These are phyloP conservation scores for Danio jaintianensis DNA, from an alignment of 2,797 vertebrate species.

Conservation along the genomic window DNA sequence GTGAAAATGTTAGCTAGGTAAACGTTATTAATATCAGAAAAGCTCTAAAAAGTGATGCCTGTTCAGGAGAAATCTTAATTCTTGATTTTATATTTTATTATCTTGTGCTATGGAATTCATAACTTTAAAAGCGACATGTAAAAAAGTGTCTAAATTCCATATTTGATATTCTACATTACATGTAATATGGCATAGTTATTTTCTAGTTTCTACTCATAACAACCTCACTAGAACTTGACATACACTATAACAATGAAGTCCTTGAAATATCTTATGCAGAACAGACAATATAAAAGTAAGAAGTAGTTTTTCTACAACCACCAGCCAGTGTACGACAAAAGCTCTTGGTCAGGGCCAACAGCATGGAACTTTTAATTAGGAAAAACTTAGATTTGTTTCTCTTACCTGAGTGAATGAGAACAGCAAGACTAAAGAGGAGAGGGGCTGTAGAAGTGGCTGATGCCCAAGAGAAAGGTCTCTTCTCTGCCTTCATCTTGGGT, in stretches of 20 bases:
- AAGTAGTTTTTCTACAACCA: neutral
- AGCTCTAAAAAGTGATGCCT: neutral
- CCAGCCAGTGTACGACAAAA: neutral
- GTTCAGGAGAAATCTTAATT: neutral
- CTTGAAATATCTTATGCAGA: neutral
- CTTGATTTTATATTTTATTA: conserved; percentile 1
- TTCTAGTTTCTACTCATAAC: neutral
- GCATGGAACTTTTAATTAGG: neutral
- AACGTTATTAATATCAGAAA: neutral
- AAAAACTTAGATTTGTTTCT: conserved; percentile 33
- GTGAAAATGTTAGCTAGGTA: neutral
- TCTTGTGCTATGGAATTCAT: neutral
- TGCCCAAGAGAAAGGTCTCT: conserved; percentile 72
- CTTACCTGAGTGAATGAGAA: conserved; percentile 84
- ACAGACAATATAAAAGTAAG: neutral
- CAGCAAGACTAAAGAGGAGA: conserved; percentile 76
- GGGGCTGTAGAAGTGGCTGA: conserved; percentile 71
- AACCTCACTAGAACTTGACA: neutral
- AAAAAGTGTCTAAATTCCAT: neutral
- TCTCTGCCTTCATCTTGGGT: conserved; percentile 92
- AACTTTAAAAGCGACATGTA: neutral
- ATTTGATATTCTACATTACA: neutral
- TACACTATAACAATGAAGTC: neutral
- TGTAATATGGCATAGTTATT: neutral
- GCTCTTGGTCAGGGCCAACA: neutral